Evolutionary conservation across 2,797 vertebrate genomes (phyloP), one percentile per base, ranked within the genome.

Genomic region (Channallabes apus): DNA sequence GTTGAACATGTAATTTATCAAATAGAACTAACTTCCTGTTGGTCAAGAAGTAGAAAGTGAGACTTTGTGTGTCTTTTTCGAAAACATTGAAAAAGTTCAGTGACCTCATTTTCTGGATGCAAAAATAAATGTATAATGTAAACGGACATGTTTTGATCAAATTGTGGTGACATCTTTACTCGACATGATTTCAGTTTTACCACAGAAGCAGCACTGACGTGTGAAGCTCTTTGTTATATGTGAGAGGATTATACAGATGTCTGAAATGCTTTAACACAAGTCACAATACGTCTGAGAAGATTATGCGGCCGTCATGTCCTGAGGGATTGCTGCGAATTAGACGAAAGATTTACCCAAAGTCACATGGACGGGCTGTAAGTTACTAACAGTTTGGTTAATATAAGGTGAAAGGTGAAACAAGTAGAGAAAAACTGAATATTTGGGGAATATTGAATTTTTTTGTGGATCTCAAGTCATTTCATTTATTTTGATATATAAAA

Each of bases 41-140:
- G 12, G 51, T 20, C 15, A 29, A 29, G n/a, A 51, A 29, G 6
- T 75, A 27, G 15, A 76, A 15, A 27, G 14, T 2, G 8, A 59
- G 51, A 56, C 41, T 75, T 27, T 24, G 14, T 83, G 75, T 61
- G 71, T 65, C n/a, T 29, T 61, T 87, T 7, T 1, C 27, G 4
- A 29, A 58, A 58, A 75, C 35, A 22, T 78, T 35, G 54, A 17
- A 32, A 46, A 41, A 8, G 18, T 84, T 67, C 12, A 65, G 54
- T 71, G 35, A 73, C 65, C 35, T 85, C 64, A 83, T 27, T 87
- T 76, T 75, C 20, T 62, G 35, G 79, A 80, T 86, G 82, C 78
- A 59, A 81, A 82, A 61, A 82, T 82, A 56, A 78, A 69, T 51
- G 46, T 29, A 51, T 81, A 46, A 68, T 75, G n/a, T 78, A 17